Evolutionary conservation across 2,113 vertebrate species (phyloP).

Genomic region (Strigops habroptila): DNA sequence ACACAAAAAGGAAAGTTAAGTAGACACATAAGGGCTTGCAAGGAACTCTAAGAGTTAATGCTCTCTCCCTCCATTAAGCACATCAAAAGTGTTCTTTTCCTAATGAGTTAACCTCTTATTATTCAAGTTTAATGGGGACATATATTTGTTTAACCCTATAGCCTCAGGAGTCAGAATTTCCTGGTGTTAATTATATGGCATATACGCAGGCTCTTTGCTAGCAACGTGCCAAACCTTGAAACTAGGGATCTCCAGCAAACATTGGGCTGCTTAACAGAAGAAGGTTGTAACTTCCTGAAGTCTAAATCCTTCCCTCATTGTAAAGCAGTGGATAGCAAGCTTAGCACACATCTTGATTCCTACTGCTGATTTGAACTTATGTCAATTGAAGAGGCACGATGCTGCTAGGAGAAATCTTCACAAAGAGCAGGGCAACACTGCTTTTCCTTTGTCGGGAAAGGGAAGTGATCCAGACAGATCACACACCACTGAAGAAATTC

Average conservation of each 20-base stretch:
- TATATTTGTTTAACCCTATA: conserved; percentile 59
- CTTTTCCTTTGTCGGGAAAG: not conserved
- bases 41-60: conserved; percentile 26
- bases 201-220: not conserved
- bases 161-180: conserved; percentile 56
- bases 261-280: not conserved
- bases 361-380: not conserved
- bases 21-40: not conserved
- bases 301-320: not conserved
- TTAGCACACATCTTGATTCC: not conserved
- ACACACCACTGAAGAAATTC: not conserved
- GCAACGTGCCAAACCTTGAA: not conserved
- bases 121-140: conserved; percentile 61
- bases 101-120: conserved; percentile 66
- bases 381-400: not conserved
- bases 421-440: not conserved
- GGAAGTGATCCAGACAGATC: not conserved
- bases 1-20: not conserved
- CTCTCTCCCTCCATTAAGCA: conserved; percentile 18
- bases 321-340: not conserved
- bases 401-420: not conserved
- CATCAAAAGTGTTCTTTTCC: conserved; percentile 27
- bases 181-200: conserved; percentile 41
- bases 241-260: not conserved
- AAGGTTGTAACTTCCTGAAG: not conserved